These are phyloP conservation scores for Psettodes erumei DNA, from an alignment of 2,113 vertebrate genomes.

Conservation along the genomic window DNA sequence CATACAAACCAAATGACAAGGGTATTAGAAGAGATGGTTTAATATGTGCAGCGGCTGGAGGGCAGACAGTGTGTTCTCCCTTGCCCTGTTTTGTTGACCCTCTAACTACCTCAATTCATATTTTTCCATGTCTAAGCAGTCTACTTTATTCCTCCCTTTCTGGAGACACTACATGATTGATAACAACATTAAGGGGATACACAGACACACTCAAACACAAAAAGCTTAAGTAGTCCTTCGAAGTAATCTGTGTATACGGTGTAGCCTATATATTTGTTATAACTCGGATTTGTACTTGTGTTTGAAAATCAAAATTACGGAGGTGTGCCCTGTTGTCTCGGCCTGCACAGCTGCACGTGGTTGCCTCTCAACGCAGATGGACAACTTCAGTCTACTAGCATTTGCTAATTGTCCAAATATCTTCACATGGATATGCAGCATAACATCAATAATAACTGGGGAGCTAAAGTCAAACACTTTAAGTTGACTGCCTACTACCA, in stretches of 20 bases:
- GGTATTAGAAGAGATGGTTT: neutral
- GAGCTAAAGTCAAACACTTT: too few species aligned
- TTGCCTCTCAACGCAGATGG: too few species aligned
- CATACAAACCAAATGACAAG: slow-evolving; percentile 24
- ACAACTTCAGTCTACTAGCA: too few species aligned
- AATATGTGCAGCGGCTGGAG: slow-evolving; percentile 19
- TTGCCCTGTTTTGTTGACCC: neutral
- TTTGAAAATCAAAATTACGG: too few species aligned
- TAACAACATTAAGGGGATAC: neutral
- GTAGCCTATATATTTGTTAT: too few species aligned
- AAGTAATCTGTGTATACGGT: neutral
- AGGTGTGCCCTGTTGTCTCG: too few species aligned
- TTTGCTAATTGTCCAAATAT: too few species aligned
- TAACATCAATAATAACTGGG: too few species aligned
- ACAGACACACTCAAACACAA: neutral
- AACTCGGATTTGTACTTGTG: too few species aligned
- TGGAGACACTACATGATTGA: neutral
- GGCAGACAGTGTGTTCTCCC: neutral
- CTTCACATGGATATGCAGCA: too few species aligned
- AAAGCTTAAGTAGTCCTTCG: neutral
- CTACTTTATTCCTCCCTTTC: neutral
- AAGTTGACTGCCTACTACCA: too few species aligned
- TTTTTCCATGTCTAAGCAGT: neutral
- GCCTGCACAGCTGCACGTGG: too few species aligned
- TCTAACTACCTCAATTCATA: neutral